phyloP scores from a whole-genome alignment of 2,797 vertebrate species.

The Clarias laeviceps region DNA sequence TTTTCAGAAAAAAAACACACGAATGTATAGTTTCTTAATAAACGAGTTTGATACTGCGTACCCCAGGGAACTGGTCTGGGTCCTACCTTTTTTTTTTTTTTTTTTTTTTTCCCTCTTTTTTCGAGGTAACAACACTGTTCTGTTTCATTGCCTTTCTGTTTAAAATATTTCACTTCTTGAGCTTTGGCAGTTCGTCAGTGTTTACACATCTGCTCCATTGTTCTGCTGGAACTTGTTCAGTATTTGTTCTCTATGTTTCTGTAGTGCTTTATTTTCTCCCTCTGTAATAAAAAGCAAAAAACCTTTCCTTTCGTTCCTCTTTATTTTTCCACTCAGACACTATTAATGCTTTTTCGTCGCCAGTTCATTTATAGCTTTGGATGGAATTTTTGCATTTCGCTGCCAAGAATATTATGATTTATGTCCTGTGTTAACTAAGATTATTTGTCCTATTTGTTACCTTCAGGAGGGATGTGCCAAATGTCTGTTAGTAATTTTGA shows the following conservation, averaged over 20 bases:
- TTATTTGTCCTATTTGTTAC: neutral
- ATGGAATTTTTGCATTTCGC: conserved; percentile 4
- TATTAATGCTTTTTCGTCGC: conserved; percentile 10
- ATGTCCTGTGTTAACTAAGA: conserved; percentile 15
- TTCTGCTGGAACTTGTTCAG: conserved; percentile 35
- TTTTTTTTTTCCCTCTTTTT: conserved; percentile 21
- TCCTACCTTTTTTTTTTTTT: conserved; percentile 30
- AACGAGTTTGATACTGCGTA: conserved; percentile 19
- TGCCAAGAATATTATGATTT: conserved; percentile 1
- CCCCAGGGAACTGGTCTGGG: conserved; percentile 33
- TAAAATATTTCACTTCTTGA: conserved; percentile 18
- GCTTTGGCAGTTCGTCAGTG: conserved; percentile 28
- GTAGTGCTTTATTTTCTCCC: conserved; percentile 50
- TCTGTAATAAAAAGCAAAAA: conserved; percentile 63
- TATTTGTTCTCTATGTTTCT: conserved; percentile 45
- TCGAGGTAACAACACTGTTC: conserved; percentile 38
- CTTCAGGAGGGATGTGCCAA: neutral
- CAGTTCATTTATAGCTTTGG: conserved; percentile 23
- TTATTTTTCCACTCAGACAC: conserved; percentile 24
- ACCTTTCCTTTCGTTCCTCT: conserved; percentile 8
- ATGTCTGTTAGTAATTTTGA: conserved; percentile 15
- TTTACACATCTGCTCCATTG: conserved; percentile 40
- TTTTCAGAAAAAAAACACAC: conserved; percentile 1
- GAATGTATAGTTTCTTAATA: conserved; percentile 8
- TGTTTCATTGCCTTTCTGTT: conserved; percentile 24